Conservation (phyloP, 1,140 invertebrate species). For the Drosophila seguyi region DNA sequence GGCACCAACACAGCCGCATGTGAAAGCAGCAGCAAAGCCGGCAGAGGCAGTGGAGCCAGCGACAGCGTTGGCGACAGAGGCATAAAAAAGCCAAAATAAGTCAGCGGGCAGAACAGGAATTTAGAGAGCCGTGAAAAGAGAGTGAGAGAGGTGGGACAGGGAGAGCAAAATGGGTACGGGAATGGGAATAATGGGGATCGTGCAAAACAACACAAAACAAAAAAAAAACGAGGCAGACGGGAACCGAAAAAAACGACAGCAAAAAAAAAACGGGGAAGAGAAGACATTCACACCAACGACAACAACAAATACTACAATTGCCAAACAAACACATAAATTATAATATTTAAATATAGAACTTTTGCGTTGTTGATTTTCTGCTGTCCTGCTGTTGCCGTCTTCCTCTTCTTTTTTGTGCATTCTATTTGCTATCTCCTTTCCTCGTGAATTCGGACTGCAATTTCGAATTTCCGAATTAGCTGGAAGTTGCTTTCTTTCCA, state of each 20-base stretch:
- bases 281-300: conserved; percentile 44
- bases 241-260: conserved; percentile 17
- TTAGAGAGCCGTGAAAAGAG: conserved; percentile 28
- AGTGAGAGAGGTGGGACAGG: conserved; percentile 8
- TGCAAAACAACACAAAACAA: conserved; percentile 12
- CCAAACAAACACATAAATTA: conserved; percentile 83
- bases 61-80: conserved; percentile 42
- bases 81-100: conserved; percentile 81
- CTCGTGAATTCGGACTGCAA: conserved; percentile 12
- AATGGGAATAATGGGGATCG: conserved; percentile 47
- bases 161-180: conserved; percentile 8
- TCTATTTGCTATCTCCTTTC: conserved; percentile 40
- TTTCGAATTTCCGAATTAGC: conserved; percentile 24
- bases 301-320: conserved; percentile 63
- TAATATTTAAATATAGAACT: conserved; percentile 84
- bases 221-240: conserved; percentile 5
- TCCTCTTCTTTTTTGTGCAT: conserved; percentile 52
- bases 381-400: conserved; percentile 23
- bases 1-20: conserved; percentile 26
- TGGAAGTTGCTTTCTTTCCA: conserved; percentile 64
- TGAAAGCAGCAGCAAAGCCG: conserved; percentile 34
- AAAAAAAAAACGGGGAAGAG: conserved; percentile 30
- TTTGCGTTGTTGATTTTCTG: conserved; percentile 70
- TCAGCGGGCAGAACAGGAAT: conserved; percentile 70
- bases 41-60: conserved; percentile 11